phyloP scores from a whole-genome alignment of 2,113 vertebrate genomes.

The Marmota flaviventris region DNA sequence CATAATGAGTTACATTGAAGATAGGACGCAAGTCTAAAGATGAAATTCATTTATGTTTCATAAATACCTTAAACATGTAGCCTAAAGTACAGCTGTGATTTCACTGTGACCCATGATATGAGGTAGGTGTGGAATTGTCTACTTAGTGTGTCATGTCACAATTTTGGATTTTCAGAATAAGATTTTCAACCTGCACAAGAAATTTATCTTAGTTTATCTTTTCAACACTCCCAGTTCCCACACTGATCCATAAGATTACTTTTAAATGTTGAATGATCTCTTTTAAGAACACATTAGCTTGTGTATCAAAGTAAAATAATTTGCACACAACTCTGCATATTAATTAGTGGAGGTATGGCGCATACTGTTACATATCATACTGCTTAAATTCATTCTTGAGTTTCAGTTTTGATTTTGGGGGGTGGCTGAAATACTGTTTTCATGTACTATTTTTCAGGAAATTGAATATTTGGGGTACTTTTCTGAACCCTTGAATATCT shows the following conservation, averaged over 20 bases:
- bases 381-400: background rate
- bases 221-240: background rate
- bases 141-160: background rate
- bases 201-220: slow-evolving; percentile 39
- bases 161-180: background rate
- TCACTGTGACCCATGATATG: background rate
- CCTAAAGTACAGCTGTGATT: background rate
- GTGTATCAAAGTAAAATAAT: slow-evolving; percentile 2
- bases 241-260: slow-evolving; percentile 3
- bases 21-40: background rate
- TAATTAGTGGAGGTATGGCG: background rate
- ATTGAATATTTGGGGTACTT: background rate
- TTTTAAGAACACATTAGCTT: background rate
- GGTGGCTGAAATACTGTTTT: slow-evolving; percentile 3
- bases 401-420: slow-evolving; percentile 3
- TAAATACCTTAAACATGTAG: background rate
- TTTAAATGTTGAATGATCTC: background rate
- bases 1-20: background rate
- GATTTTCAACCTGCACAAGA: background rate
- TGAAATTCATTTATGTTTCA: background rate
- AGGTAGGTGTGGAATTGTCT: background rate
- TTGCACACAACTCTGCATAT: background rate
- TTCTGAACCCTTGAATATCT: slow-evolving; percentile 46
- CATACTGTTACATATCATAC: background rate
- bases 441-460: slow-evolving; percentile 32